phyloP scores from a whole-genome alignment of 2,113 vertebrate genomes.

The Onychorhynchus coronatus region DNA sequence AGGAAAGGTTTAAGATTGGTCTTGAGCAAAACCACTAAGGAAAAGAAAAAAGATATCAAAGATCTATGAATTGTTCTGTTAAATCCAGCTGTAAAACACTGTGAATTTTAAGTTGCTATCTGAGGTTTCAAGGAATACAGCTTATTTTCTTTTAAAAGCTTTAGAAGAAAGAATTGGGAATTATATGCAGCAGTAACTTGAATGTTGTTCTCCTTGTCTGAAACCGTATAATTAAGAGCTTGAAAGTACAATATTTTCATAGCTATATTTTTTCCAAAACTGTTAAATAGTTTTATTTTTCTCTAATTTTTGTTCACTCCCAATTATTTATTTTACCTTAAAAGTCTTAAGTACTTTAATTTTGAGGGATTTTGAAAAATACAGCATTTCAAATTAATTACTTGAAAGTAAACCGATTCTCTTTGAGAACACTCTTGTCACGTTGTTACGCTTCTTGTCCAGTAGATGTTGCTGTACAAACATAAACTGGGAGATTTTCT shows the following conservation, averaged over 20 bases:
- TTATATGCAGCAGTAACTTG: background rate
- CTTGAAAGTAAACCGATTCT: background rate
- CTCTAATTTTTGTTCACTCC: background rate
- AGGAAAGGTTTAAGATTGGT: constrained; percentile 71
- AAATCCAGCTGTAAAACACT: constrained; percentile 17
- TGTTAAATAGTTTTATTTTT: background rate
- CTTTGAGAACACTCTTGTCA: background rate
- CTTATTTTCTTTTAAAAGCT: background rate
- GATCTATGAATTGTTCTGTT: background rate
- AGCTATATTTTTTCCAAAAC: background rate
- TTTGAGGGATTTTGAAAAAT: background rate
- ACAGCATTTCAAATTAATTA: background rate
- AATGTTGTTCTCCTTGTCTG: background rate
- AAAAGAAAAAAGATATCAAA: background rate
- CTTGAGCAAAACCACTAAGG: constrained; percentile 52
- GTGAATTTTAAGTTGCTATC: background rate
- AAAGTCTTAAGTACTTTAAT: background rate
- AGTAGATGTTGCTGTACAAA: constrained; percentile 33
- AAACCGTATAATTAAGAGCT: background rate
- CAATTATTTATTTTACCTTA: background rate
- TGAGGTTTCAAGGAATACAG: background rate
- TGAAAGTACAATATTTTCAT: background rate
- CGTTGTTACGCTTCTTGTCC: constrained; percentile 5
- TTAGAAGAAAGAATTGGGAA: background rate
- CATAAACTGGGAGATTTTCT: background rate